These are phyloP conservation scores for Euura lappo DNA, from an alignment of 1,140 invertebrate species.

Conservation along the genomic window DNA sequence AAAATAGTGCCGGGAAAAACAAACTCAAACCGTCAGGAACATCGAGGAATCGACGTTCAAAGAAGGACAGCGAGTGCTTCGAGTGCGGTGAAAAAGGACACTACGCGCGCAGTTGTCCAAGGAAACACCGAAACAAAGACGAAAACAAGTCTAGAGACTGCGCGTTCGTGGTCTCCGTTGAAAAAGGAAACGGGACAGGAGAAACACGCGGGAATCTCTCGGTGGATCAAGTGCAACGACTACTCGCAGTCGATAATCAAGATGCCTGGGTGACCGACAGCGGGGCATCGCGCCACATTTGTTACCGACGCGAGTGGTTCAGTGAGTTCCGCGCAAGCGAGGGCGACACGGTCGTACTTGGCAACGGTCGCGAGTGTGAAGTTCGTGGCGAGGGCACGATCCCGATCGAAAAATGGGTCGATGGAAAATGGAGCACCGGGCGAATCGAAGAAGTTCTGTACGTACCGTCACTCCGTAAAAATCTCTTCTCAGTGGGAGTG, in stretches of 20 bases:
- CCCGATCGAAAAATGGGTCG: not conserved
- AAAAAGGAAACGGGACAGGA: not conserved
- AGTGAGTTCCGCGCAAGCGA: not conserved
- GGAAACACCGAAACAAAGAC: not conserved
- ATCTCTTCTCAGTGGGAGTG: not conserved
- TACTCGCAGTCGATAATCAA: not conserved
- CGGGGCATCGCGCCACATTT: not conserved
- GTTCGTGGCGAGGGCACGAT: not conserved
- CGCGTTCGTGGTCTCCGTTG: not conserved
- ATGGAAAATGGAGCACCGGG: not conserved
- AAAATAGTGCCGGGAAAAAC: not conserved
- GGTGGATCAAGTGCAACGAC: not conserved
- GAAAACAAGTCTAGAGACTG: not conserved
- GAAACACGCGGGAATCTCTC: not conserved
- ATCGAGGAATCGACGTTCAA: not conserved
- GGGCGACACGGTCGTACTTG: not conserved
- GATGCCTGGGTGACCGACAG: constrained; percentile 17
- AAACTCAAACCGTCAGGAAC: not conserved
- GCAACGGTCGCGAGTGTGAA: not conserved
- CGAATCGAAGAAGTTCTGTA: constrained; percentile 10
- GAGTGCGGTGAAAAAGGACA: not conserved
- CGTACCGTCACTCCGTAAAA: not conserved
- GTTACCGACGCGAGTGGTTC: constrained; percentile 1
- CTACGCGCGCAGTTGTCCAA: not conserved
- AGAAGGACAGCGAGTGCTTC: not conserved